phyloP scores from a whole-genome alignment of 2,797 vertebrate species.

The Periparus ater region DNA sequence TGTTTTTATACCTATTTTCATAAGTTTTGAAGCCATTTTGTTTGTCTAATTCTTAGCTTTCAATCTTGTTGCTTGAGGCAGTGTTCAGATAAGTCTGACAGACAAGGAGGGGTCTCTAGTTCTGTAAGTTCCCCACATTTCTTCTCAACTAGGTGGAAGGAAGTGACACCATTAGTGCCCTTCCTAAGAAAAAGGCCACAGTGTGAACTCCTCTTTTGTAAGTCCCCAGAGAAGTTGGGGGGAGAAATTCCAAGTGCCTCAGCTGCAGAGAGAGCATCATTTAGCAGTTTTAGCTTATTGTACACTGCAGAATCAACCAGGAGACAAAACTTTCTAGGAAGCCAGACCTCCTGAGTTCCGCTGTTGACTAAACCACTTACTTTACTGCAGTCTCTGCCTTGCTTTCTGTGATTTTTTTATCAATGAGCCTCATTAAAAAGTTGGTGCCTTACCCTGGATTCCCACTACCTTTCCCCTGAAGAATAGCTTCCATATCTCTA shows the following conservation, averaged over 20 bases:
- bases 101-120: not conserved
- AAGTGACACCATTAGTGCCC: not conserved
- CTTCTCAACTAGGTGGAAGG: not conserved
- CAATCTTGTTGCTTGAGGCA: not conserved
- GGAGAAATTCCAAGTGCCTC: not conserved
- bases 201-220: not conserved
- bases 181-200: not conserved
- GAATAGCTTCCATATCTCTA: not conserved
- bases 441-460: not conserved
- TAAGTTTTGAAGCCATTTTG: not conserved
- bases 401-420: constrained; percentile 5
- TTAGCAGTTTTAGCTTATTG: not conserved
- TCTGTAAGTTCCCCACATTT: not conserved
- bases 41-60: not conserved
- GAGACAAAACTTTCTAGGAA: not conserved
- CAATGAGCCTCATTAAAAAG: not conserved
- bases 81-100: not conserved
- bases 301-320: not conserved
- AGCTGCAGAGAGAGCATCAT: not conserved
- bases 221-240: not conserved
- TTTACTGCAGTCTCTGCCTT: not conserved
- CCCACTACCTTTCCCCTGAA: not conserved
- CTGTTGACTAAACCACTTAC: not conserved
- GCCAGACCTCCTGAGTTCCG: not conserved
- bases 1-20: not conserved